Base-by-base conservation (phyloP, 2,113 vertebrate species). In the Spea bombifrons region DNA sequence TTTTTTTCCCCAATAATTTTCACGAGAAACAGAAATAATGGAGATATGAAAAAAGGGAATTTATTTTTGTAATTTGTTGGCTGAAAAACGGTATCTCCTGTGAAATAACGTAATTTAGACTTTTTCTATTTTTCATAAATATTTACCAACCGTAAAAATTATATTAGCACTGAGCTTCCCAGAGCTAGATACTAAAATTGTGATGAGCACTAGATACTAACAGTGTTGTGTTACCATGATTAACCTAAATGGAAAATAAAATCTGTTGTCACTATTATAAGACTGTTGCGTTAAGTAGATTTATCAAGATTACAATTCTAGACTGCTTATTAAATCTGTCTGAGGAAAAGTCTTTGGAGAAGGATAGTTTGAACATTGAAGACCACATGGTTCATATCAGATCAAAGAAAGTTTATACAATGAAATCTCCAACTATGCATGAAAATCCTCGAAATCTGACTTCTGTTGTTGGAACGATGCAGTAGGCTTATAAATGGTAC, bases 321-420 rank as follows among this genome's bases (percentile, higher is more conserved):
- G 55, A 77, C 68, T 70, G 53, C 53, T 63, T 61, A 77, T 63
- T 77, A 77, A 17, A 64, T 4, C 9, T 64, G 61, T 64, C 61
- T 64, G 4, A 64, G 61, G 9, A 30, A 30, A 71, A 61, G 74
- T 75, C 15, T 67, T 75, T 66, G 48, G 50, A 43, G 46, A 66
- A 45, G 49, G 64, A 64, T 30, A 64, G 61, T 17, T 64, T 64
- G 61, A 44, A 6, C 55, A 63, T 53, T 61, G 16, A 50, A 61
- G 66, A 77, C 53, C 47, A 48, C 66, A 71, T 63, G 75, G 52
- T 49, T 70, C 55, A 43, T 17, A 44, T 61, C 46, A 70, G 52
- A 70, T 77, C 75, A 77, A 77, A 77, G 67, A 49, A 70, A 70
- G 75, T 77, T 77, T 77, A 77, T 43, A 71, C 66, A 70, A 63